Base-by-base conservation (phyloP, 2,797 vertebrate species). In the Myioborus melanocephalus region DNA sequence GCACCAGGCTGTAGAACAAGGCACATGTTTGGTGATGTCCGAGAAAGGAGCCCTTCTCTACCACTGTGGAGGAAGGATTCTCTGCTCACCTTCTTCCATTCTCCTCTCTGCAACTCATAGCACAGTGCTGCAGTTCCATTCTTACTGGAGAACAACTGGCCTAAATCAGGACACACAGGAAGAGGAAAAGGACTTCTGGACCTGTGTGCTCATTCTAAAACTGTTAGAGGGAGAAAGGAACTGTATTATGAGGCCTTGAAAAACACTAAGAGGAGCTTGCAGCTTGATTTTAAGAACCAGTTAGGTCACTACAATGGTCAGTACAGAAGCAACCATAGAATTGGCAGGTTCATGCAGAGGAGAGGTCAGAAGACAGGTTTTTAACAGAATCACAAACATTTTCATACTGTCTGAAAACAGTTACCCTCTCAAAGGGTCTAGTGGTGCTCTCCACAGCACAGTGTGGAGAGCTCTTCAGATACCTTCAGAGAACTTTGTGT, bases 91-190 rank as follows among this genome's bases (percentile, higher is more conserved):
- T 32, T 69, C 65, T 56, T 81, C 30, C 64, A 19, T 61, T 57
- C 63, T 57, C 13, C 57, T 82, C 49, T 49, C 72, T 43, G 13
- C 55, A 78, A 46, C 20, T 63, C 41, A 6, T 4, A 64, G 52
- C 39, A 52, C 21, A 24, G 22, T 14, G 22, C 46, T 1, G 2
- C 0, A 0, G 10, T 35, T 53, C 71, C 46, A 60, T 59, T 50
- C 52, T 32, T 32, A 16, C 16, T 17, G 19, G 52, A 4, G 9
- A 57, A 12, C 34, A 27, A 41, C 28, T 6, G 4, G 52, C 23
- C 34, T 34, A 78, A 71, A 59, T 9, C 39, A 72, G 39, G 72
- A 59, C 15, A 71, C 10, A 20, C 2, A 1, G 16, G 32, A 52
- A 63, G 28, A 68, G 21, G 30, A 32, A 85, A 89, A 46, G 53